These are phyloP conservation scores for Odontomyia ornata DNA, from an alignment of 2,888 invertebrate genomes.

Conservation along the genomic window DNA sequence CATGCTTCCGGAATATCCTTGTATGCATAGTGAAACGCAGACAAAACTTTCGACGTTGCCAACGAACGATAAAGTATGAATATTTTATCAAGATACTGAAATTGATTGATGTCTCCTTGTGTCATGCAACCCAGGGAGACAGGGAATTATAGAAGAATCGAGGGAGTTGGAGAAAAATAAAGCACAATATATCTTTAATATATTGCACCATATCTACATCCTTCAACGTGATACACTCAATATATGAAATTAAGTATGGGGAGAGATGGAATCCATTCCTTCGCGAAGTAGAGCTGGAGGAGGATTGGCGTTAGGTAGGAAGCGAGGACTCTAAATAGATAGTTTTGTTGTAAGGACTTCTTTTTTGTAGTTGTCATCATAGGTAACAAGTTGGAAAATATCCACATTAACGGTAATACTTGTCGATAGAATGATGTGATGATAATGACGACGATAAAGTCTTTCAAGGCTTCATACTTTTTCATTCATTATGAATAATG, in stretches of 20 bases:
- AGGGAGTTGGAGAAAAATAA: neutral
- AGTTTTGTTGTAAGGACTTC: too few relatives aligned
- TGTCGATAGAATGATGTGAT: too few relatives aligned
- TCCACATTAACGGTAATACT: neutral
- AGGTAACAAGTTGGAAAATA: neutral
- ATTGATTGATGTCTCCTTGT: constrained; percentile 47
- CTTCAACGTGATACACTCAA: neutral
- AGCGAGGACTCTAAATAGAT: too few relatives aligned
- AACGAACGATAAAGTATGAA: constrained; percentile 38
- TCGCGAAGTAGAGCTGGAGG: neutral
- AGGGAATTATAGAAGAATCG: neutral
- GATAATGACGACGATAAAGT: too few relatives aligned
- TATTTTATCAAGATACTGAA: constrained; percentile 47
- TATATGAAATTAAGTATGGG: neutral
- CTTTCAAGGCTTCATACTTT: too few relatives aligned
- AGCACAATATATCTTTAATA: constrained; percentile 8
- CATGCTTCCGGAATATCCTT: neutral
- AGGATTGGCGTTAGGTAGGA: too few relatives aligned
- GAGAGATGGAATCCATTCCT: neutral
- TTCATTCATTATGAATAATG: too few relatives aligned
- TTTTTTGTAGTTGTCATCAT: neutral
- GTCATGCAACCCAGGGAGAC: constrained; percentile 14
- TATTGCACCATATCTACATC: neutral
- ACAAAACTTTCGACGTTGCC: neutral
- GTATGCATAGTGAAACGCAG: neutral